Percentiles rank a stretch among this genome's conserved stretches.
Conservation (phyloP, 2,797 vertebrate genomes). For the Rallus crepitans region DNA sequence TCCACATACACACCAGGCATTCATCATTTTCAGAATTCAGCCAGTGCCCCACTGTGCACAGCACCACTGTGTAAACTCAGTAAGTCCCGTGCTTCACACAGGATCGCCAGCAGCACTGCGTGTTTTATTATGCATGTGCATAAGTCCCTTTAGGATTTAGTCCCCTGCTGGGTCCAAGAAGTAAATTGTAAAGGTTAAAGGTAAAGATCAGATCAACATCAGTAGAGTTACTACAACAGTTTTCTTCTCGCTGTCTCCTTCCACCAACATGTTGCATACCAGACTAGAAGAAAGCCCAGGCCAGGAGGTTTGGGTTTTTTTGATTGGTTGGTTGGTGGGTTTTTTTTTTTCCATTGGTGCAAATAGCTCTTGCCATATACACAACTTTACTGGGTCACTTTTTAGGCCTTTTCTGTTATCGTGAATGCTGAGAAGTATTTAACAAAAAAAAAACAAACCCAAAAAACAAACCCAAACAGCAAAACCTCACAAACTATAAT, state of each 20-base stretch:
- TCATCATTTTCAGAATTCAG: background rate
- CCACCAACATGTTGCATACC: background rate
- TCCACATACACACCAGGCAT: background rate
- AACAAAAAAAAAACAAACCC: background rate
- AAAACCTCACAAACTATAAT: background rate
- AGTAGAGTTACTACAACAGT: background rate
- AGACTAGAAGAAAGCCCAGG: background rate
- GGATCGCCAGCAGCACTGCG: background rate
- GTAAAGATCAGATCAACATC: background rate
- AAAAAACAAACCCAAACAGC: background rate
- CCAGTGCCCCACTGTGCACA: background rate
- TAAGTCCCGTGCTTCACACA: background rate
- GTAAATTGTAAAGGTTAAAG: background rate
- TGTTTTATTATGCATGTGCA: rapidly evolving
- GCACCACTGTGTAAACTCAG: background rate
- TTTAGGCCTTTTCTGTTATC: background rate
- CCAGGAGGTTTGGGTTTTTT: background rate
- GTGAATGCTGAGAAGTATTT: background rate
- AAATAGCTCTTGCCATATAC: background rate
- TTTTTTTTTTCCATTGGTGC: background rate
- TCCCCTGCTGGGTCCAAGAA: background rate
- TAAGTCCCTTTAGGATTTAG: background rate
- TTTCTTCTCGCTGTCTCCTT: background rate
- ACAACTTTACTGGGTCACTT: background rate
- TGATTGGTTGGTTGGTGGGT: too few relatives aligned